Base-by-base conservation (phyloP, 2,888 invertebrate genomes). In the Orthosia cruda region DNA sequence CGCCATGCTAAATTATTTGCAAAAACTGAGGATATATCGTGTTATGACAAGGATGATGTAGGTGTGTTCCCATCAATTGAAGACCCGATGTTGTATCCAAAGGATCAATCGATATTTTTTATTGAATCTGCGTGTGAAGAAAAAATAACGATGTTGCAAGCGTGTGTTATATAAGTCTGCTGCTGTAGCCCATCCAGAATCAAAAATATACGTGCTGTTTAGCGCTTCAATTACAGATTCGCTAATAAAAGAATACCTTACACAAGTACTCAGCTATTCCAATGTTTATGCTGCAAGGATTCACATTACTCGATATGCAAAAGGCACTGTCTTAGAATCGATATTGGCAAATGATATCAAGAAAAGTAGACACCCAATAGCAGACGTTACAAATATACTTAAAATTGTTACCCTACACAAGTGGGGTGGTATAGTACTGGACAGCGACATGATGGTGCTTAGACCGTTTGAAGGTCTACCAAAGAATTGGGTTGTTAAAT, bases 151-250 rank as follows among this genome's bases (percentile, higher is more conserved):
- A 20, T 77, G 74, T 15, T 54, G 55, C 69, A 74, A 20, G 74
- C 77, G 13, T 68, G 74, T 68, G 68, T 74, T 45, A 49, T 40
- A 18, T n/a, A 77, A 74, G 13, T 57, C 74, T 15, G 77, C 77
- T 4, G 77, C 77, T 20, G 4, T 50, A 18, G 18, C 40, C n/a
- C 54, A 74, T 45, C 68, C 68, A 0, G 15, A 77, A 2, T 20
- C 55, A 20, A 68, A 18, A 12, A 57, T 74, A 55, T 57, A 68
- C 13, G 15, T 77, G 20, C 15, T 74, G 3, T 20, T 77, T 20
- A 77, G 26, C 9, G 67, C 20, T 57, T 23, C 49, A 13, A 57
- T 77, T 26, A 68, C 26, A 4, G 68, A 54, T 20, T 26, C 26
- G n/a, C 5, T 49, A 40, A 67, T 23, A 40, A 77, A 55, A 26